Evolutionary conservation across 1,140 invertebrate genomes (phyloP), one percentile per base, ranked within the genome.

Genomic region (Dreissena rostriformis): DNA sequence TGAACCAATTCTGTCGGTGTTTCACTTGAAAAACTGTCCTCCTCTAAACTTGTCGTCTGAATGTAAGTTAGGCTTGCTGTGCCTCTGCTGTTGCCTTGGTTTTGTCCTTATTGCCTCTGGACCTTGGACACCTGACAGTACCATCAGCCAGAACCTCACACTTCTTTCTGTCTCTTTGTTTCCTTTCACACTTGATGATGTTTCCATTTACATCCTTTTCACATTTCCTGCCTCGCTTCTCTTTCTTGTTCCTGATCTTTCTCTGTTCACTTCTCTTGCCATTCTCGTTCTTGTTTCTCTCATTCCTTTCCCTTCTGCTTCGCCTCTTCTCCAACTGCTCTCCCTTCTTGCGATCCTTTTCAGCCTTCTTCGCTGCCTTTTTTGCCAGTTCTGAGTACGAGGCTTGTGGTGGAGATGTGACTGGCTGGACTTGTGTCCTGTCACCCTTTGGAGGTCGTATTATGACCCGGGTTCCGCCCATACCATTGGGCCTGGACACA

Each of bases 221-320:
- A 19, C 70, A 39, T 61, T 66, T 80, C 53, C 52, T 76, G 11
- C 70, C 61, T 11, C 29, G 26, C 29, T 66, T 82, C 49, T 63
- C 71, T 51, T 75, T 86, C 63, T 84, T 78, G 12, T 63, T 74
- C 39, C 74, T 82, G 26, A 51, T 73, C 29, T 86, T 88, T 22
- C 86, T 73, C 28, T 84, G 86, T 63, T 79, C 75, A 71, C 86
- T 79, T 57, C 79, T 87, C 63, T 67, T 66, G 17, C 82, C 81
- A n/a, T 81, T 75, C n/a, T 75, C 73, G 63, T 86, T 78, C 49
- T 87, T 77, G 24, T 65, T 86, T 53, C 28, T 65, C 70, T 66
- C 26, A 28, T 66, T 51, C 68, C 51, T 73, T 73, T 65, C 19
- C 51, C 49, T 66, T 49, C 29, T 0, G n/a, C 49, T 53, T 55